Conservation (phyloP, 1,140 invertebrate genomes). For the Wasmannia auropunctata region DNA sequence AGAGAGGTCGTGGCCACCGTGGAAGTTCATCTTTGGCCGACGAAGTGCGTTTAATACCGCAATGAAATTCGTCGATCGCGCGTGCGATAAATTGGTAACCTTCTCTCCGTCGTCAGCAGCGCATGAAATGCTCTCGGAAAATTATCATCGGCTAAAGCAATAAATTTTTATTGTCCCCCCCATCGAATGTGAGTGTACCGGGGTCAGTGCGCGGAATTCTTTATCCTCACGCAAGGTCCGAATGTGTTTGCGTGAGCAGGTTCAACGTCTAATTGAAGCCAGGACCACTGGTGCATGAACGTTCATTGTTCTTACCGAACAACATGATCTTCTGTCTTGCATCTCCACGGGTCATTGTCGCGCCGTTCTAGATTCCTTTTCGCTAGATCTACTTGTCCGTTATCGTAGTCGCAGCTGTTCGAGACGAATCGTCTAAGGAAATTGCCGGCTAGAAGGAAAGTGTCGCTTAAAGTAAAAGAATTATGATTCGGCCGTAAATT, state of each 20-base stretch:
- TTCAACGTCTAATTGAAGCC: slow-evolving; percentile 28
- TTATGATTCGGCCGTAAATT: background rate
- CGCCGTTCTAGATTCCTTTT: slow-evolving; percentile 51
- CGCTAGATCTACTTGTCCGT: slow-evolving; percentile 16
- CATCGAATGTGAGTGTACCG: background rate
- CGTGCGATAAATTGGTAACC: background rate
- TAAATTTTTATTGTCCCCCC: background rate
- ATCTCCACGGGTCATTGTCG: slow-evolving; percentile 56
- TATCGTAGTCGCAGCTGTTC: slow-evolving; percentile 2
- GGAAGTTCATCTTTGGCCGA: slow-evolving; percentile 64
- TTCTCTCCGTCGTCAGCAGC: background rate
- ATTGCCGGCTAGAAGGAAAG: background rate
- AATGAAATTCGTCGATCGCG: slow-evolving; percentile 34
- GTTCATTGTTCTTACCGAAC: slow-evolving; percentile 59
- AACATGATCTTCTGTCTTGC: slow-evolving; percentile 42
- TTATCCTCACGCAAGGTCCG: background rate
- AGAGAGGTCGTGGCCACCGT: slow-evolving; percentile 68
- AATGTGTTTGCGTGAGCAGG: slow-evolving; percentile 24
- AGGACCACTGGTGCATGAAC: slow-evolving; percentile 24
- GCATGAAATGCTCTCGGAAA: slow-evolving; percentile 1
- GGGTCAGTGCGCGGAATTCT: background rate
- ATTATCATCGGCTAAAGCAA: background rate
- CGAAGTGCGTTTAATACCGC: slow-evolving; percentile 41
- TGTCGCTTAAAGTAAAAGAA: background rate
- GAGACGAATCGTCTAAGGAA: slow-evolving; percentile 19